Conservation (phyloP, 2,113 vertebrate species). For the Indri indri region DNA sequence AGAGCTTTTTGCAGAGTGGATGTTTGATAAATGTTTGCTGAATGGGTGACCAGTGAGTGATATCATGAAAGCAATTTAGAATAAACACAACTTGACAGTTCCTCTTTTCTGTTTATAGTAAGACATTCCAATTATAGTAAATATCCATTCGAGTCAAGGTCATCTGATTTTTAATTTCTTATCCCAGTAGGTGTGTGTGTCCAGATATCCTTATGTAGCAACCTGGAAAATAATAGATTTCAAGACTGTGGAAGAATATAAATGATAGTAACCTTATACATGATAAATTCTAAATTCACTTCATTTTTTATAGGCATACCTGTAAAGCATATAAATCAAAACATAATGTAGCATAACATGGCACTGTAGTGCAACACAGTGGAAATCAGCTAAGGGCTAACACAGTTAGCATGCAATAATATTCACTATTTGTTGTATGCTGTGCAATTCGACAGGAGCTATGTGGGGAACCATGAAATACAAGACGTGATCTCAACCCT, state of each 20-base stretch:
- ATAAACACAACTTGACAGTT: background rate
- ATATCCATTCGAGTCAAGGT: background rate
- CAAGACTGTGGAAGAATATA: background rate
- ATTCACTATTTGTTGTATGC: background rate
- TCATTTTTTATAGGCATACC: background rate
- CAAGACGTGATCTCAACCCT: background rate
- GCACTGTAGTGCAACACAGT: background rate
- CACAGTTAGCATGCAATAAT: background rate
- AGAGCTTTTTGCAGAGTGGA: background rate
- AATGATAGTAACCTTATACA: background rate
- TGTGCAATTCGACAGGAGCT: background rate
- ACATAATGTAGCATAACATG: background rate
- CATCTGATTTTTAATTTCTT: background rate
- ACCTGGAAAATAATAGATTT: background rate
- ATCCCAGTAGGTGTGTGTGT: background rate
- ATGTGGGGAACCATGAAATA: background rate
- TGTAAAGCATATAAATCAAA: background rate
- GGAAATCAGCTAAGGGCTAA: background rate
- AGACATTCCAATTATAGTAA: background rate
- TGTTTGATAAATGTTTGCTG: background rate
- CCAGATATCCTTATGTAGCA: background rate
- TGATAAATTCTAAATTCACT: background rate
- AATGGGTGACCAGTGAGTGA: background rate
- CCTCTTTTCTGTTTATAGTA: background rate
- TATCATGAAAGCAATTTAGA: background rate